Evolutionary conservation across 2,888 invertebrate genomes (phyloP), one percentile per base, ranked within the genome.

Genomic region (Anarsia innoxiella): DNA sequence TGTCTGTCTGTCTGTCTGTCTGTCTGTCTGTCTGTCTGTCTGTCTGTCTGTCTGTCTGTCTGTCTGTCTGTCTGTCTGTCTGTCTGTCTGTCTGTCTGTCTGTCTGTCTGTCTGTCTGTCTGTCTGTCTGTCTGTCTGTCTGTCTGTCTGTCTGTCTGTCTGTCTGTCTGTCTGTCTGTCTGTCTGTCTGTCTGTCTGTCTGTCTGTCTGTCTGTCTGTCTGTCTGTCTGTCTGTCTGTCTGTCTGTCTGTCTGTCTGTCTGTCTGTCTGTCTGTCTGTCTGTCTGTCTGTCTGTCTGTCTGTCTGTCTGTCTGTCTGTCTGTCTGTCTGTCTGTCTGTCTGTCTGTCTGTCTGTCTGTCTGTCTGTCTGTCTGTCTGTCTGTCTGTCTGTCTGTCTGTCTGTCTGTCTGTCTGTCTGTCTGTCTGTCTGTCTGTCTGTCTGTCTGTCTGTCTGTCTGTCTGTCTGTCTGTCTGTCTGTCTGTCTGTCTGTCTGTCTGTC

Each of bases 1-100:
- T 28, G 28, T 28, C 11, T 28, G 28, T 28, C 11, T 28, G 28
- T 28, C 11, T 28, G 28, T 28, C 10, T 28, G 28, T 11, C 10
- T 11, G 28, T 11, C 10, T 11, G 12, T 28, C 28, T 11, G 28
- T 11, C 11, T 10, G 28, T 12, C 11, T 12, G 28, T 12, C 12
- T 19, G 19, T 19, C 19, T 19, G 19, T 19, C 19, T 19, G 19
- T 19, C 19, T 19, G 19, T 19, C 19, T 19, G 19, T 19, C 19
- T 19, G 19, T 19, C 19, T 19, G 19, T 19, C 19, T 19, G 19
- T 19, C 19, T 19, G 19, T 19, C 19, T 19, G 19, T 19, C 19
- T 19, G 19, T 19, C 19, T 19, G 19, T 19, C 19, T 19, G 19
- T 19, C 19, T 19, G 19, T 19, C 19, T 19, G 19, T 19, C 19